These are phyloP conservation scores for Hirudinaria manillensis DNA, from an alignment of 2,888 invertebrate genomes.

Conservation along the genomic window DNA sequence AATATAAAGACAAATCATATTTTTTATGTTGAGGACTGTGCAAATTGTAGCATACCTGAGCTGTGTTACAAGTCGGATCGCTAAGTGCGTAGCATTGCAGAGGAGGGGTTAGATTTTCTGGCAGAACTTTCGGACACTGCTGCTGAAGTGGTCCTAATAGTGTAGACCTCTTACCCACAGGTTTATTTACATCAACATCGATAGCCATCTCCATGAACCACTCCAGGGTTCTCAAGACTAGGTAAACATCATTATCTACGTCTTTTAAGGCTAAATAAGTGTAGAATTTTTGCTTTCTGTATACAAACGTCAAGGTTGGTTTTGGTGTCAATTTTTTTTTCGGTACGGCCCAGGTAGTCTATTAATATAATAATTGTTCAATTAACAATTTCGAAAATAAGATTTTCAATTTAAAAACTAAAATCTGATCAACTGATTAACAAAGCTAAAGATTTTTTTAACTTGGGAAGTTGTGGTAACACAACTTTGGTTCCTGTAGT, in stretches of 20 bases:
- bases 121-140: neutral
- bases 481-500: no score
- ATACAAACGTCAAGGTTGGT: constrained; percentile 50
- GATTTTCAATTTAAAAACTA: no score
- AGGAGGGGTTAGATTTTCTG: neutral
- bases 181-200: constrained; percentile 47
- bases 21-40: no score
- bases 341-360: constrained; percentile 52
- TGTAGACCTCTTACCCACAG: constrained; percentile 48
- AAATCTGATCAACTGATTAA: no score
- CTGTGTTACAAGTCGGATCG: neutral
- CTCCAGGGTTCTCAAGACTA: constrained; percentile 48
- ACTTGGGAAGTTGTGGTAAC: no score
- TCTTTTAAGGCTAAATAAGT: constrained; percentile 54
- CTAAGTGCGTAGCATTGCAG: neutral
- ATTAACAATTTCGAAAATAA: no score
- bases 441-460: no score
- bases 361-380: no score
- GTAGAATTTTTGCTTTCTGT: constrained; percentile 52
- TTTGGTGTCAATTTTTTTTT: constrained; percentile 46
- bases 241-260: constrained; percentile 47
- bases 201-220: constrained; percentile 52
- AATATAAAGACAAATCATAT: no score
- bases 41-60: neutral
- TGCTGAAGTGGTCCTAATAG: constrained; percentile 34